phyloP scores from a whole-genome alignment of 2,888 invertebrate genomes.

The Nemoura dubitans region DNA sequence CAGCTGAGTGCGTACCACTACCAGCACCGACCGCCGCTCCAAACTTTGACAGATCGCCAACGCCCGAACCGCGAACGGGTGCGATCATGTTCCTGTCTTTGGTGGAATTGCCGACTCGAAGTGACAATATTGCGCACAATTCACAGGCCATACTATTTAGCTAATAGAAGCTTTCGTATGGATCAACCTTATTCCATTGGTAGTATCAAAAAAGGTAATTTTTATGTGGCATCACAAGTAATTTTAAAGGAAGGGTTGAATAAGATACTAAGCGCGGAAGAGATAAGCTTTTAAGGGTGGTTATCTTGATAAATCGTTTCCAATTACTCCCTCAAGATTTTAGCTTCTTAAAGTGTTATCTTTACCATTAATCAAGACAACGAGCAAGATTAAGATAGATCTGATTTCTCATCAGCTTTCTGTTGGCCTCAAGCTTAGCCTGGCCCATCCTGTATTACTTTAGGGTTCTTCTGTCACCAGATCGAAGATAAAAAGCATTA shows the following conservation, averaged over 20 bases:
- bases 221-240: too few species aligned
- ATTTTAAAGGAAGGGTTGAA: background rate
- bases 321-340: slow-evolving; percentile 2
- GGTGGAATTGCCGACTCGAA: background rate
- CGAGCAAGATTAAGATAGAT: background rate
- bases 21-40: too few species aligned
- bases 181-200: too few species aligned
- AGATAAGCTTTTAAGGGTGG: background rate
- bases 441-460: too few species aligned
- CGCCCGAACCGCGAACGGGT: background rate
- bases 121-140: background rate
- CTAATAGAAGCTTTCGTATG: too few species aligned
- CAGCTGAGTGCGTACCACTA: background rate
- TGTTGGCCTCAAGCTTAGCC: background rate
- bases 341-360: slow-evolving; percentile 3
- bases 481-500: too few species aligned
- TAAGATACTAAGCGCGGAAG: background rate
- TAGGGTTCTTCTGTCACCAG: too few species aligned
- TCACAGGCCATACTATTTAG: too few species aligned
- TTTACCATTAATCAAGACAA: slow-evolving; percentile 7
- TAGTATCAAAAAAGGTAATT: too few species aligned
- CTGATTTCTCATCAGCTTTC: background rate
- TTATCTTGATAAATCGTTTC: slow-evolving; percentile 12
- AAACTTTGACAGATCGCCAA: background rate
- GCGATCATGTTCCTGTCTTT: background rate